Base-by-base conservation (phyloP, 2,888 invertebrate genomes). In the Branchellion lobata region DNA sequence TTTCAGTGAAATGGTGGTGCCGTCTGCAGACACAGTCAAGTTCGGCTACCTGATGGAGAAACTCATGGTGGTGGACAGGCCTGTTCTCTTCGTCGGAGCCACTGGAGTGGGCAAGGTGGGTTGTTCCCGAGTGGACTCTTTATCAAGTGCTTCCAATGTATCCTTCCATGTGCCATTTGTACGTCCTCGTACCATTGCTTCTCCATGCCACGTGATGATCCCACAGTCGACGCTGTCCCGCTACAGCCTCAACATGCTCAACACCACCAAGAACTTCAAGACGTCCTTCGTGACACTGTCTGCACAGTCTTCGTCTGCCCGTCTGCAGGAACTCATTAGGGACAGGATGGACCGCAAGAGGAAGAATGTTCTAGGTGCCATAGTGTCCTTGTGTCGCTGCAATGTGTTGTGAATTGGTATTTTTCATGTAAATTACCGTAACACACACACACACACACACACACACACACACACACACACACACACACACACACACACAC, bases 1-100 rank as follows among this genome's bases (percentile, higher is more conserved):
- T 0, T 95, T 94, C 88, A 95, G 94, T 85, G 94, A 95, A 85
- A 93, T 94, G 85, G 89, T 94, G 76, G 95, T 95, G 11, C 95
- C 95, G 0, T 95, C 95, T 0, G 91, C 92, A n/a, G 95, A 95
- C 85, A 95, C 95, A 0, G 92, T 94, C 0, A 90, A 94, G 84
- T 95, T 92, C 85, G 93, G 94, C 79, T 94, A 92, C 85, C 87
- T 94, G 65, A 91, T 93, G 89, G 91, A 93, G 84, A 91, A 92
- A 84, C 88, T 95, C 18, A 89, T 95, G 24, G 88, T 90, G 11
- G 90, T 91, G 1, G 91, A 91, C 47, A 91, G 92, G 84, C 92
- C 95, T 0, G 93, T 95, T 11, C 91, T 96, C 87, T 92, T 93
- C 82, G 94, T 94, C n/a, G 95, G 95, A n/a, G 91, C 91, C 71